These are phyloP conservation scores for Pachyuromys duprasi DNA, from an alignment of 2,797 vertebrate genomes.

Conservation along the genomic window DNA sequence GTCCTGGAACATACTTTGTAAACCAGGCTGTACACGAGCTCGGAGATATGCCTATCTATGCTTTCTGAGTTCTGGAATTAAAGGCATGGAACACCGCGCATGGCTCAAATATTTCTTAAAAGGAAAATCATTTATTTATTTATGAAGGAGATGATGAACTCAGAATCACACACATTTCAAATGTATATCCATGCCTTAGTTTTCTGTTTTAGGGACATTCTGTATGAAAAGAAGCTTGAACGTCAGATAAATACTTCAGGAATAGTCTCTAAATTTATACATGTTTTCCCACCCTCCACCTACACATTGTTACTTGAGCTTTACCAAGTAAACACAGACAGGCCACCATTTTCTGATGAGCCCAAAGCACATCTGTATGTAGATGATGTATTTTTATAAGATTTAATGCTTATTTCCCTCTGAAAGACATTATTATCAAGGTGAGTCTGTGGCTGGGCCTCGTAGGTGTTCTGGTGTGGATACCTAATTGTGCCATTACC, in stretches of 20 bases:
- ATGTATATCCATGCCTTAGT: neutral
- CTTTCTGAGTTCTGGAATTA: neutral
- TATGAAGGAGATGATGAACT: neutral
- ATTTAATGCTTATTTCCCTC: neutral
- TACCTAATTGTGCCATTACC: neutral
- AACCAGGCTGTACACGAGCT: neutral
- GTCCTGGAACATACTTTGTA: neutral
- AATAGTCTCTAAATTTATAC: neutral
- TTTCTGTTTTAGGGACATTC: neutral
- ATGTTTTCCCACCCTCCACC: neutral
- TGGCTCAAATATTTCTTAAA: neutral
- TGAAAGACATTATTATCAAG: neutral
- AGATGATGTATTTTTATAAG: neutral
- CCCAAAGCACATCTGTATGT: neutral
- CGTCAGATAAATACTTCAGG: neutral
- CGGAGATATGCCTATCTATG: neutral
- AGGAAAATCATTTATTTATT: slow-evolving; percentile 31
- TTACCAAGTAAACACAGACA: neutral
- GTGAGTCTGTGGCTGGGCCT: neutral
- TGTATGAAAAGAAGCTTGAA: neutral
- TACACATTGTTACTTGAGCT: slow-evolving; percentile 32
- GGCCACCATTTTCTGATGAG: neutral
- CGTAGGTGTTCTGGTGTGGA: neutral
- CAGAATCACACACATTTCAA: neutral
- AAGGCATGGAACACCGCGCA: neutral